Conservation (phyloP, 2,797 vertebrate genomes). For the Fringilla coelebs region DNA sequence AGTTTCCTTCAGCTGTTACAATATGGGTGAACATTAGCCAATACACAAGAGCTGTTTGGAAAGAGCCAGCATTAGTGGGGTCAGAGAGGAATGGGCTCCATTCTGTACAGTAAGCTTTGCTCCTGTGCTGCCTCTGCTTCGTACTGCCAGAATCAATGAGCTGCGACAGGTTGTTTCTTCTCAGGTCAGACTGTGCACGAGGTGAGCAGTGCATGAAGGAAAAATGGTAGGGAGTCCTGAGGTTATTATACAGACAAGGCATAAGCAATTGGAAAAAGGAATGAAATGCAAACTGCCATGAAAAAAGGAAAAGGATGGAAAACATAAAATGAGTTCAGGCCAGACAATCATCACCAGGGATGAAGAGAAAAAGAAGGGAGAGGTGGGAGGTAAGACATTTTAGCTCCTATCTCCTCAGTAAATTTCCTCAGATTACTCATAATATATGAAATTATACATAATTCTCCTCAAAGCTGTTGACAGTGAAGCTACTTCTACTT, state of each 20-base stretch:
- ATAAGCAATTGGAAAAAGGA: not conserved
- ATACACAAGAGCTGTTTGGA: not conserved
- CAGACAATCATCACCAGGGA: not conserved
- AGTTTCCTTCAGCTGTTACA: not conserved
- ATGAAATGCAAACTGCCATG: conserved; percentile 5
- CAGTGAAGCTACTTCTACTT: not conserved
- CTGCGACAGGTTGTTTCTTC: not conserved
- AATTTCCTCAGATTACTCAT: not conserved
- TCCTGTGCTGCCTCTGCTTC: not conserved
- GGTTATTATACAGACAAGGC: not conserved
- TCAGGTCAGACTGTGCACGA: not conserved
- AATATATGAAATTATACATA: not conserved
- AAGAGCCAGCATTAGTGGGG: not conserved
- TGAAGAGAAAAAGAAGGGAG: not conserved
- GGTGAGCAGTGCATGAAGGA: not conserved
- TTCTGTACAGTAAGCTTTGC: not conserved
- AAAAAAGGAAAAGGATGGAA: not conserved
- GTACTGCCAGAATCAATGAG: not conserved
- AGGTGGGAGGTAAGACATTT: not conserved
- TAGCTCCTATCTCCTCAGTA: not conserved
- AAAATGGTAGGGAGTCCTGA: not conserved
- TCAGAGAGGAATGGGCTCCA: not conserved
- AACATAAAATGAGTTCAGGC: not conserved
- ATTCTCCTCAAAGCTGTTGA: not conserved
- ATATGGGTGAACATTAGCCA: not conserved